Conservation (phyloP, 1,140 invertebrate species). For the Mylabris phalerata region DNA sequence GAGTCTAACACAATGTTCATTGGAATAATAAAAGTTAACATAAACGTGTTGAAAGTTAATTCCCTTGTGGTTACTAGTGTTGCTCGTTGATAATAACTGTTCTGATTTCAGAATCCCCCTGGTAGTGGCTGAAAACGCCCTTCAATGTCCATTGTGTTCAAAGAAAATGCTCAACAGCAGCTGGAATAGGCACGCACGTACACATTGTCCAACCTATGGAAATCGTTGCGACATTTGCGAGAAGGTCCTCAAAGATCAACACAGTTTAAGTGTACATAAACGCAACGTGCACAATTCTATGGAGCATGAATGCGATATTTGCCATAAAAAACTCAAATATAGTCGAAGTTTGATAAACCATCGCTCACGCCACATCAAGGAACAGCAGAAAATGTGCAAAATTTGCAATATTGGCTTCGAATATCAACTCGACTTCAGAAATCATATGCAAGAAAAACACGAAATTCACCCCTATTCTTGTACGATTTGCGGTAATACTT, state of each 20-base stretch:
- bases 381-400: slow-evolving; percentile 29
- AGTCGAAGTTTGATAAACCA: too few species aligned
- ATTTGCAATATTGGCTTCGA: too few species aligned
- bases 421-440: too few species aligned
- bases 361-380: slow-evolving; percentile 50
- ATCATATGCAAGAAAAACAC: too few species aligned
- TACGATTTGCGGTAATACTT: slow-evolving; percentile 29
- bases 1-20: too few species aligned
- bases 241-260: slow-evolving; percentile 41
- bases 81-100: too few species aligned
- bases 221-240: slow-evolving; percentile 43
- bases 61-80: too few species aligned
- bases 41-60: too few species aligned
- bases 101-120: too few species aligned
- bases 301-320: slow-evolving; percentile 47
- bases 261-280: slow-evolving; percentile 40
- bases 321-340: slow-evolving; percentile 34
- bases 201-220: slow-evolving; percentile 26
- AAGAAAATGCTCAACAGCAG: slow-evolving; percentile 32
- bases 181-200: slow-evolving; percentile 32
- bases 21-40: too few species aligned
- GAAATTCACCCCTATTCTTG: slow-evolving; percentile 16
- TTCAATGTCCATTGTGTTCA: slow-evolving; percentile 27
- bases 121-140: neutral
- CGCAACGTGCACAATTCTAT: slow-evolving; percentile 41